These are phyloP conservation scores for Hydrolagus colliei DNA, from an alignment of 2,797 vertebrate genomes.

Conservation along the genomic window DNA sequence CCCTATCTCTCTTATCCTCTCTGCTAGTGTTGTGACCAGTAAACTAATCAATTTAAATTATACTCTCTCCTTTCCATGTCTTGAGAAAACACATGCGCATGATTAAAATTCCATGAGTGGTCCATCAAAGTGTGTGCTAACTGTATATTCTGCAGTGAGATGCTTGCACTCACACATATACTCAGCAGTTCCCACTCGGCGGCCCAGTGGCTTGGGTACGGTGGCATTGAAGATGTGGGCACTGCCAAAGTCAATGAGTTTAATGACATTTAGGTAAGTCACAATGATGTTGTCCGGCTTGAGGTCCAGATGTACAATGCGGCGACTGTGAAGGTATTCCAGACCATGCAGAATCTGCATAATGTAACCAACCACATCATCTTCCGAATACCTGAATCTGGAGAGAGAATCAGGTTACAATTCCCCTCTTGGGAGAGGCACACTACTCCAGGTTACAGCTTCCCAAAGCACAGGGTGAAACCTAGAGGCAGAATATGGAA, in stretches of 20 bases:
- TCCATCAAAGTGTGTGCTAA: neutral
- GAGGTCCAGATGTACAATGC: conserved; percentile 88
- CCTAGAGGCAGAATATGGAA: too few species aligned
- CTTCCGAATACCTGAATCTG: conserved; percentile 95
- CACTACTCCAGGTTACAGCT: too few species aligned
- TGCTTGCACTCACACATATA: conserved; percentile 78
- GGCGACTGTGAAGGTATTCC: conserved; percentile 81
- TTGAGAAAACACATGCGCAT: too few species aligned
- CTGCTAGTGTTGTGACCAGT: too few species aligned
- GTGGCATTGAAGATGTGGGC: conserved; percentile 88
- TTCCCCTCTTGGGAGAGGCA: too few species aligned
- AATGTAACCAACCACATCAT: conserved; percentile 83
- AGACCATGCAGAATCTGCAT: conserved; percentile 86
- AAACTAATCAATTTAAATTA: too few species aligned
- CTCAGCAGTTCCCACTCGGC: conserved; percentile 81
- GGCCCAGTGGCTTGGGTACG: conserved; percentile 77
- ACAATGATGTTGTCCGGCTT: conserved; percentile 88
- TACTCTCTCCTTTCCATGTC: too few species aligned
- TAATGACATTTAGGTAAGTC: conserved; percentile 78
- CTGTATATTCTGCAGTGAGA: neutral
- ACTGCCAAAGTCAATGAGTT: conserved; percentile 93
- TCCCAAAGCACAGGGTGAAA: too few species aligned
- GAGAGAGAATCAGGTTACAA: neutral
- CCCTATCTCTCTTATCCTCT: too few species aligned
- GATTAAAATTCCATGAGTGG: too few species aligned